Conservation (phyloP, 2,113 vertebrate species). For the Australoheros scitulus region DNA sequence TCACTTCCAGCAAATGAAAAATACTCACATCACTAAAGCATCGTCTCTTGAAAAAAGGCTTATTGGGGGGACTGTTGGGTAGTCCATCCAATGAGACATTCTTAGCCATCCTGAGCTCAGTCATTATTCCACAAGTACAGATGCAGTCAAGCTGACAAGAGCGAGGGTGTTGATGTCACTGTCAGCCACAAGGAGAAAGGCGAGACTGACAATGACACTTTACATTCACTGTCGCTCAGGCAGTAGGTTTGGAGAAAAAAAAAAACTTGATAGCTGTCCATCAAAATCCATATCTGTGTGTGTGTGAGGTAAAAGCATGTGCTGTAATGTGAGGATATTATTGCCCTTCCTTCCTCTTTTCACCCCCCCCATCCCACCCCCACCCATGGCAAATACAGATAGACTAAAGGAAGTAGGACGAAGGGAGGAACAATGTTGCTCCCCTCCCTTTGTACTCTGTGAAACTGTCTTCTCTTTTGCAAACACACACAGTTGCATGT, state of each 20-base stretch:
- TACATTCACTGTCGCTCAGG: slow-evolving; percentile 24
- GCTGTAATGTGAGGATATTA: slow-evolving; percentile 43
- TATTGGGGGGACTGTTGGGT: slow-evolving; percentile 38
- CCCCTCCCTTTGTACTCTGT: slow-evolving; percentile 41
- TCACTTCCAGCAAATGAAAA: slow-evolving; percentile 18
- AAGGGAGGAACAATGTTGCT: slow-evolving; percentile 49
- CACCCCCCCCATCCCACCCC: slow-evolving; percentile 4
- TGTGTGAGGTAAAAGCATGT: slow-evolving; percentile 4
- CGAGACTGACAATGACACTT: slow-evolving; percentile 47
- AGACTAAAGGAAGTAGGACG: slow-evolving; percentile 50
- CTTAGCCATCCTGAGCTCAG: slow-evolving; percentile 60
- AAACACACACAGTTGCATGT: slow-evolving; percentile 10
- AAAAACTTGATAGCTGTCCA: slow-evolving; percentile 24
- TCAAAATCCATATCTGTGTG: slow-evolving; percentile 22
- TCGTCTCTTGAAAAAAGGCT: slow-evolving; percentile 59
- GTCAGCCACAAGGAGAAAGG: slow-evolving; percentile 30
- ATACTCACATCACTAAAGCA: slow-evolving; percentile 76
- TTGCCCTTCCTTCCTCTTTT: slow-evolving; percentile 65
- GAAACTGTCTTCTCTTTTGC: slow-evolving; percentile 34
- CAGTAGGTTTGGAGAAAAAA: background rate
- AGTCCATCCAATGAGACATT: slow-evolving; percentile 35
- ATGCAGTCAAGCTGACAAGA: slow-evolving; percentile 33
- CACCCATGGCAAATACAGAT: slow-evolving; percentile 44
- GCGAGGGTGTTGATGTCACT: slow-evolving; percentile 37
- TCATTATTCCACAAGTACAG: slow-evolving; percentile 52